phyloP scores from a whole-genome alignment of 2,888 invertebrate species.

The Conistra vaccinii region DNA sequence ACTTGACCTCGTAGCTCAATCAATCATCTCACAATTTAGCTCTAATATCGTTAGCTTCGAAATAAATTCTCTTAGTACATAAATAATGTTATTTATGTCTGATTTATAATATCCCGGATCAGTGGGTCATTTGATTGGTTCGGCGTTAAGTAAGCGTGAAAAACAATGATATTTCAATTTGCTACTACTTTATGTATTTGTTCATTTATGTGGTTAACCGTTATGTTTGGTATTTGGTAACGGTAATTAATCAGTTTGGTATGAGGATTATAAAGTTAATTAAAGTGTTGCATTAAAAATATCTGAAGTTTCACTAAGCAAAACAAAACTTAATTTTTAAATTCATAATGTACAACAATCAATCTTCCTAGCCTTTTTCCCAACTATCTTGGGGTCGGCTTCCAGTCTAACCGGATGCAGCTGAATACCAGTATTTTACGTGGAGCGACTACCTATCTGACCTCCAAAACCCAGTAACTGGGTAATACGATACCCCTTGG shows the following conservation, averaged over 20 bases:
- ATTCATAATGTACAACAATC: too few relatives aligned
- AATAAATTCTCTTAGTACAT: slow-evolving; percentile 44
- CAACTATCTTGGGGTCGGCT: too few relatives aligned
- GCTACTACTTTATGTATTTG: slow-evolving; percentile 39
- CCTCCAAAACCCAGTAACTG: too few relatives aligned
- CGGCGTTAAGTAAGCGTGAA: slow-evolving; percentile 72
- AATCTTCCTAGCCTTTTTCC: too few relatives aligned
- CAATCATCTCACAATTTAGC: slow-evolving; percentile 19
- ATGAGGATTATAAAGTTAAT: too few relatives aligned
- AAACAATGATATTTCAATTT: slow-evolving; percentile 70
- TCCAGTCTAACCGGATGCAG: too few relatives aligned
- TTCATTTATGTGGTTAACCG: slow-evolving; percentile 16
- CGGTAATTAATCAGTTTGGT: slow-evolving; percentile 7
- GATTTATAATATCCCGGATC: slow-evolving; percentile 66
- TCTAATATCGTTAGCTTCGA: slow-evolving; percentile 11
- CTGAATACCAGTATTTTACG: too few relatives aligned
- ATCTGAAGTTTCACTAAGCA: too few relatives aligned
- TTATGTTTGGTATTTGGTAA: slow-evolving; percentile 27
- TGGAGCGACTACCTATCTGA: too few relatives aligned
- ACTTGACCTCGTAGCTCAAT: slow-evolving; percentile 7
- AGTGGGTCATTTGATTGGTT: slow-evolving; percentile 73
- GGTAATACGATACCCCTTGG: too few relatives aligned
- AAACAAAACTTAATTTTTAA: too few relatives aligned
- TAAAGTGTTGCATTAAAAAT: too few relatives aligned
- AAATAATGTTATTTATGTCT: slow-evolving; percentile 55